Evolutionary conservation across 2,797 vertebrate species (phyloP).

Genomic region (Myotis myotis): DNA sequence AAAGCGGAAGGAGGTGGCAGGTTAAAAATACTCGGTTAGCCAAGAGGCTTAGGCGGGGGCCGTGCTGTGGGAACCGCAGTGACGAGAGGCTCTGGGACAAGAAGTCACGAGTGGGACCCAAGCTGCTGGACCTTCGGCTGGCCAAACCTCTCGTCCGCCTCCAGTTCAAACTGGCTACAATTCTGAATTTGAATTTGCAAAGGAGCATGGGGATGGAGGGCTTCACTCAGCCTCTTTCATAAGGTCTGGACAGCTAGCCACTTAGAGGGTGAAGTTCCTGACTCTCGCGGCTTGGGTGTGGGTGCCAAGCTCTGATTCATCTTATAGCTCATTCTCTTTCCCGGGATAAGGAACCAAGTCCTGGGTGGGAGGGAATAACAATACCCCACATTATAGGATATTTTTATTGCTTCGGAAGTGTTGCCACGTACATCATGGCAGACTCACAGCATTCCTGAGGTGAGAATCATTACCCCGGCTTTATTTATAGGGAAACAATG

Average conservation of each 20-base stretch:
- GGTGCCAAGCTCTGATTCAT: background rate
- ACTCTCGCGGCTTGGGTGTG: background rate
- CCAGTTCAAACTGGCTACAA: background rate
- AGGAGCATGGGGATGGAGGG: background rate
- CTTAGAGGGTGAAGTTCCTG: background rate
- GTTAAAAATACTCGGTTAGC: conserved; percentile 78
- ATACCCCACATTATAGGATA: background rate
- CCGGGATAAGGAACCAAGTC: background rate
- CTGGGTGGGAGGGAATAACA: background rate
- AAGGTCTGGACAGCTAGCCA: background rate
- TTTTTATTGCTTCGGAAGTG: conserved; percentile 45
- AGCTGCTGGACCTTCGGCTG: background rate
- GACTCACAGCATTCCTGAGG: background rate
- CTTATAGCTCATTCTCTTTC: background rate
- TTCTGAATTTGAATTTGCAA: background rate
- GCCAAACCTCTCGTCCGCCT: background rate
- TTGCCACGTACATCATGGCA: background rate
- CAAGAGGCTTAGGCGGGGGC: conserved; percentile 75
- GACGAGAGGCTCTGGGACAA: background rate
- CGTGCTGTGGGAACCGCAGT: conserved; percentile 62
- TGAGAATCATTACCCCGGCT: background rate
- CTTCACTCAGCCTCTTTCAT: background rate
- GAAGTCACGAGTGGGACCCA: background rate
- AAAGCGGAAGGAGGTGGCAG: conserved; percentile 79
- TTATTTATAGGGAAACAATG: background rate